Base-by-base conservation (phyloP, 92 coral and sea anemone species). In the Zoanthus gigantus region DNA sequence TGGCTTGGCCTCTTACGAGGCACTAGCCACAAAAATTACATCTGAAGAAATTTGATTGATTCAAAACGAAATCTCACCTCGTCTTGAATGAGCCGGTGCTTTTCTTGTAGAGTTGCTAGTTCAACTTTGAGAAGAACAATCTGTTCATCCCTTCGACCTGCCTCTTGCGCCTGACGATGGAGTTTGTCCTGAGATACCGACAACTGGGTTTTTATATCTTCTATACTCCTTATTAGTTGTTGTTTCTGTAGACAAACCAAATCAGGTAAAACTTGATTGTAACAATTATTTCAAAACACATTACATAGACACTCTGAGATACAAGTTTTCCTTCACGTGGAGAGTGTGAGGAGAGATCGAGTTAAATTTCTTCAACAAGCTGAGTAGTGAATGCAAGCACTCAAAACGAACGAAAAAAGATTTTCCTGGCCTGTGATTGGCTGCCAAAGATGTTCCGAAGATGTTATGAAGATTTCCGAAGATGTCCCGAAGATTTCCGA, bases 21-120 rank as follows among this genome's bases (percentile, higher is more conserved):
- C 23, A 23, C 23, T 23, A 23, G 23, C 23, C 23, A 23, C 23
- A 37, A 37, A 37, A 37, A 37, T 37, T 37, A 4, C 2, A 5
- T 17, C 7, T 2, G 69, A 16, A 9, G 4, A 16, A 7, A 17
- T 0, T 2, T 29, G 11, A 12, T 30, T 30, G 11, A 9, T 9
- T 5, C 9, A 32, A 18, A 11, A 7, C 4, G n/a, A 37, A 75
- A 12, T 47, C 85, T 10, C 85, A 95, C 99, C 98, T 97, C 99
- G 61, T 97, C 98, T 68, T 88, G 88, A 63, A 83, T 86, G 6
- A 97, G 91, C 46, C 99, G 91, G 79, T 91, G 93, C 81, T 97
- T 97, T 82, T 97, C 99, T 88, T 97, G 99, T 67, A 97, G 78
- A 2, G 97, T 93, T 1, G 99, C 98, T 12, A 93, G 94, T 18